A percentile compares a stretch with the other conserved stretches of the same genome.
These are phyloP conservation scores for Hydriomena furcata DNA, from an alignment of 2,888 invertebrate species.

Conservation along the genomic window DNA sequence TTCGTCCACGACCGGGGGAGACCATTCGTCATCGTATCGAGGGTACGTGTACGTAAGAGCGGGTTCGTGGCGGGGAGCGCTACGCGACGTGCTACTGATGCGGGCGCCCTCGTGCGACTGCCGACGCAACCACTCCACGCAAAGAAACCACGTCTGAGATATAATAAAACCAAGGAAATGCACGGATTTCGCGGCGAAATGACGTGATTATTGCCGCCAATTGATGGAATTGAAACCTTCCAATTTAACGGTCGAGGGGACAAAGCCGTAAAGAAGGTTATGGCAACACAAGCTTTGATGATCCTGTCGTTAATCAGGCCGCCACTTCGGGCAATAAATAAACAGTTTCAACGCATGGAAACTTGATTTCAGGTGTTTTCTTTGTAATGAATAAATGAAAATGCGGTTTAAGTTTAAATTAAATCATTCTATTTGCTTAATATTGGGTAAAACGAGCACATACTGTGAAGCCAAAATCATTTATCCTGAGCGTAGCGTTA, in stretches of 20 bases:
- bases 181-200: slow-evolving; percentile 54
- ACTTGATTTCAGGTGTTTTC: slow-evolving; percentile 5
- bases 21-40: slow-evolving; percentile 55
- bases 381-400: neutral
- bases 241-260: slow-evolving; percentile 26
- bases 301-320: slow-evolving; percentile 22
- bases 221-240: slow-evolving; percentile 44
- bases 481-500: too few species aligned
- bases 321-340: slow-evolving; percentile 13
- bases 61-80: slow-evolving; percentile 38
- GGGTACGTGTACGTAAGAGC: slow-evolving; percentile 39
- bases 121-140: slow-evolving; percentile 40
- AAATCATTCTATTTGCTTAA: neutral
- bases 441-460: neutral
- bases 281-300: slow-evolving; percentile 30
- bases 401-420: too few species aligned
- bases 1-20: slow-evolving; percentile 47
- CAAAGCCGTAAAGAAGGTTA: slow-evolving; percentile 31
- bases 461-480: too few species aligned
- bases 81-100: slow-evolving; percentile 60
- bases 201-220: slow-evolving; percentile 49
- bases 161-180: slow-evolving; percentile 59
- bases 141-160: slow-evolving; percentile 36
- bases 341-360: slow-evolving; percentile 4
- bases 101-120: slow-evolving; percentile 74